A percentile compares a stretch with the other conserved stretches of the same genome.
Conservation (phyloP, 1,140 invertebrate species). For the Pseudachorutes palmiensis region DNA sequence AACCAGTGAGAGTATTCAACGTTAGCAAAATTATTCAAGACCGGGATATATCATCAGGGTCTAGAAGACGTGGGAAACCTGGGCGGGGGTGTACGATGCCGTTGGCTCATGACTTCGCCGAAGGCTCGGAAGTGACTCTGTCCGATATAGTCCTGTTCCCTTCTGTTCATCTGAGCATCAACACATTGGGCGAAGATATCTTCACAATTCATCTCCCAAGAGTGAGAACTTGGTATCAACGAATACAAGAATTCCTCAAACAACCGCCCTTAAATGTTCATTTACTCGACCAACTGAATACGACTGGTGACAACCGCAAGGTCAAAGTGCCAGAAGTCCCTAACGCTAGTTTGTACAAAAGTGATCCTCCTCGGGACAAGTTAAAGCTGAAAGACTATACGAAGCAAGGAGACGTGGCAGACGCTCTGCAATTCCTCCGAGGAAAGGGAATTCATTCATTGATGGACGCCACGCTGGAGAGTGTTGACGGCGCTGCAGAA, state of each 20-base stretch:
- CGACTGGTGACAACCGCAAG: no score
- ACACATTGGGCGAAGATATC: slow-evolving; percentile 39
- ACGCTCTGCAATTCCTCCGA: slow-evolving; percentile 45
- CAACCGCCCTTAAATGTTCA: no score
- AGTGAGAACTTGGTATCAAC: not conserved
- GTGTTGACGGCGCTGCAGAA: no score
- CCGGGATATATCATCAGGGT: slow-evolving; percentile 37
- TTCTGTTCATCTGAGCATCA: slow-evolving; percentile 58
- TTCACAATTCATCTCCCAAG: not conserved
- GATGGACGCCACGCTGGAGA: not conserved
- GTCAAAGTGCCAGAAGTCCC: slow-evolving; percentile 42
- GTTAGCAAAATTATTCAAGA: slow-evolving; percentile 64
- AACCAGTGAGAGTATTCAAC: slow-evolving; percentile 78
- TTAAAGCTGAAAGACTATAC: slow-evolving; percentile 63
- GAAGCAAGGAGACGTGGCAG: slow-evolving; percentile 62
- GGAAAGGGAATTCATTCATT: slow-evolving; percentile 9
- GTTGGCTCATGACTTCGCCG: slow-evolving; percentile 55
- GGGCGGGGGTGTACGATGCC: no score
- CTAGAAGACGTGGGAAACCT: no score
- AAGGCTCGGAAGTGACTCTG: slow-evolving; percentile 71
- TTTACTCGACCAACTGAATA: no score
- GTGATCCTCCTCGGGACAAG: slow-evolving; percentile 66
- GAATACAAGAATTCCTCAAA: not conserved
- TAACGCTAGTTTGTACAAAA: slow-evolving; percentile 65
- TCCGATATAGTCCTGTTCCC: slow-evolving; percentile 74